Percentiles rank a stretch among this genome's conserved stretches.
phyloP scores from a whole-genome alignment of 2,797 vertebrate genomes.

The Leptodactylus fallax region DNA sequence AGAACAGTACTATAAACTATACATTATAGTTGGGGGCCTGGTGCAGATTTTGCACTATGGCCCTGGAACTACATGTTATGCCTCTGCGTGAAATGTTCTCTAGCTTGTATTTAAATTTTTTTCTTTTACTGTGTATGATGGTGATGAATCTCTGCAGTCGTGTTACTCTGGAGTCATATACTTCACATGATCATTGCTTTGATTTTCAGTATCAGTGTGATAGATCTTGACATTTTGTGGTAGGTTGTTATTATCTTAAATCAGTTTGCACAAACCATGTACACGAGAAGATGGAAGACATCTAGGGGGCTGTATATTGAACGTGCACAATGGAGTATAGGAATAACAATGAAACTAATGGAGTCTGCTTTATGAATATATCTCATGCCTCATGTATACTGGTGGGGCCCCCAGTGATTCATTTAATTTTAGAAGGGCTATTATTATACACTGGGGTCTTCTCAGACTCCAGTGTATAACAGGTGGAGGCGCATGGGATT shows the following conservation, averaged over 20 bases:
- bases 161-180: constrained; percentile 1
- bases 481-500: too few species aligned
- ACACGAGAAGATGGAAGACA: background rate
- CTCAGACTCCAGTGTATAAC: too few species aligned
- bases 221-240: constrained; percentile 2
- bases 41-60: too few species aligned
- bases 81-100: constrained; percentile 69
- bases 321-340: background rate
- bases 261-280: background rate
- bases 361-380: too few species aligned
- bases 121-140: constrained; percentile 52
- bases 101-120: constrained; percentile 72
- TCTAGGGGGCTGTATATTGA: background rate
- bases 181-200: constrained; percentile 14
- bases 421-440: too few species aligned
- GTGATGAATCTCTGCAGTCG: constrained; percentile 58
- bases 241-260: background rate
- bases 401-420: too few species aligned
- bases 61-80: too few species aligned
- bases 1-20: too few species aligned
- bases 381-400: too few species aligned
- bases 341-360: too few species aligned
- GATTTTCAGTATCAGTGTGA: constrained; percentile 10
- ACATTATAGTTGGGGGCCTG: too few species aligned
- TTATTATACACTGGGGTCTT: too few species aligned